Percentiles rank a stretch among this genome's conserved stretches.
phyloP scores from a whole-genome alignment of 2,888 invertebrate genomes.

The Trissolcus brochymenae region DNA sequence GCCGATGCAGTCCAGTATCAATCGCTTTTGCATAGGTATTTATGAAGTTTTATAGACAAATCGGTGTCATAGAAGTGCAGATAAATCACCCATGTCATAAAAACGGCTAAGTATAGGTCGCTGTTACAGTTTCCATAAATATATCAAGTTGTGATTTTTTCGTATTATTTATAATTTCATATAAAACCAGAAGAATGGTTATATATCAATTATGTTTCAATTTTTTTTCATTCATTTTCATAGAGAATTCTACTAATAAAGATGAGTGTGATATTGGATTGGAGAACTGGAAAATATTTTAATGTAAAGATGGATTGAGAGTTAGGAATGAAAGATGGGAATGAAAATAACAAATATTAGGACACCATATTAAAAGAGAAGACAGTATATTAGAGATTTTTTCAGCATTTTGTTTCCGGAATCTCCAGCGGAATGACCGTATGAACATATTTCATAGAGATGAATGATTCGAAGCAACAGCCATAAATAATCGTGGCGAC shows the following conservation, averaged over 20 bases:
- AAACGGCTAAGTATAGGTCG: no score
- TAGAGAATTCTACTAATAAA: no score
- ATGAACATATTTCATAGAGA: slow-evolving; percentile 54
- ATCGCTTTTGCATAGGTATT: neutral
- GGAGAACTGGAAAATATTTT: no score
- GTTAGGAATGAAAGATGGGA: neutral
- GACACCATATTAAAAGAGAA: slow-evolving; percentile 32
- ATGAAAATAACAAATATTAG: slow-evolving; percentile 22
- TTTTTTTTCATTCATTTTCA: no score
- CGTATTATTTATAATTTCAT: no score
- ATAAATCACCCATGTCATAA: no score
- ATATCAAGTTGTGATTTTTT: no score
- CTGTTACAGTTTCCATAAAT: no score
- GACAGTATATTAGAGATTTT: slow-evolving; percentile 48
- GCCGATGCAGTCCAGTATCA: neutral
- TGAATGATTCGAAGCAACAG: slow-evolving; percentile 50
- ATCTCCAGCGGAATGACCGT: slow-evolving; percentile 39
- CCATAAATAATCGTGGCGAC: slow-evolving; percentile 54
- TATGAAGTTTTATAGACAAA: slow-evolving; percentile 9
- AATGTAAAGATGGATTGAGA: neutral
- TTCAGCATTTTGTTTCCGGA: slow-evolving; percentile 50
- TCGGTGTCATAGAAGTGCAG: no score
- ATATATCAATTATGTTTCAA: no score
- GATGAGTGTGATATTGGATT: no score
- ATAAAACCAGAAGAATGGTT: no score